phyloP scores from a whole-genome alignment of 2,113 vertebrate genomes.

The Gobiocypris rarus region DNA sequence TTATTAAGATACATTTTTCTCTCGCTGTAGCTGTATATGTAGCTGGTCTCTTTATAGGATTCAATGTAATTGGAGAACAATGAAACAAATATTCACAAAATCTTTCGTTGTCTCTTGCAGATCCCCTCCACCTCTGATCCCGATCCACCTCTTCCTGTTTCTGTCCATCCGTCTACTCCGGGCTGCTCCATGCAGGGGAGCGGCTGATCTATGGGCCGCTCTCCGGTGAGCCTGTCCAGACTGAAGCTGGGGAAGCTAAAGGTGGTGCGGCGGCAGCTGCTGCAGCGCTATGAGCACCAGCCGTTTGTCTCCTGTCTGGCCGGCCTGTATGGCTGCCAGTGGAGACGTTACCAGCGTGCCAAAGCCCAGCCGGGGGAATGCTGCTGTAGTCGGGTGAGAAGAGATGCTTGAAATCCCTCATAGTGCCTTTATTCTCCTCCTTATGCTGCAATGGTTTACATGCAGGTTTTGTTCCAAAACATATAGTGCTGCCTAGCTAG shows the following conservation, averaged over 20 bases:
- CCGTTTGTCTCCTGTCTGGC: constrained; percentile 85
- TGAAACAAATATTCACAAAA: background rate
- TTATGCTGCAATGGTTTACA: background rate
- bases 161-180: constrained; percentile 21
- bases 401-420: background rate
- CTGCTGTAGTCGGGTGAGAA: constrained; percentile 83
- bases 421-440: background rate
- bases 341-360: constrained; percentile 83
- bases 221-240: constrained; percentile 70
- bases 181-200: constrained; percentile 69
- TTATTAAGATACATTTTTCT: background rate
- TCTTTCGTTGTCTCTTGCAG: background rate
- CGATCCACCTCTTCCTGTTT: background rate
- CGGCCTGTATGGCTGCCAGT: constrained; percentile 87
- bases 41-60: background rate
- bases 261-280: constrained; percentile 79
- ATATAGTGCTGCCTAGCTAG: background rate
- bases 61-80: background rate
- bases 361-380: constrained; percentile 80
- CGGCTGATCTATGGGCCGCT: constrained; percentile 69
- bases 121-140: background rate
- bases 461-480: background rate
- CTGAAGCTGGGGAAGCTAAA: constrained; percentile 84
- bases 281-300: constrained; percentile 84
- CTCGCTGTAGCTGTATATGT: background rate